Percentiles rank a stretch among this genome's conserved stretches.
Conservation (phyloP, 2,797 vertebrate genomes). For the Rhynchotus rufescens region DNA sequence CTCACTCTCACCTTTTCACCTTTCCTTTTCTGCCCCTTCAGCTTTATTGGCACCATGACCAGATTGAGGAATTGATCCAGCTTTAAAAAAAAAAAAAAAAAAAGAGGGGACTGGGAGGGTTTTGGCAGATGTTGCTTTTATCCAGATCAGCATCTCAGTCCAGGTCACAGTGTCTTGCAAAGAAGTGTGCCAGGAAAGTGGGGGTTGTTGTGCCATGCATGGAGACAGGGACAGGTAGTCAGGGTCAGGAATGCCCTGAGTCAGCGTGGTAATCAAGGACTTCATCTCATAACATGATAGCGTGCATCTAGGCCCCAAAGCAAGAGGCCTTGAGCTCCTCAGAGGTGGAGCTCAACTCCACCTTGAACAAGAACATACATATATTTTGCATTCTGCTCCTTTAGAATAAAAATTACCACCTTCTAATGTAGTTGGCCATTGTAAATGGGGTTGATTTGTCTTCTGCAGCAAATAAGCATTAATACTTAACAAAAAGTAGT, state of each 20-base stretch:
- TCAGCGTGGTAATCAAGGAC: not conserved
- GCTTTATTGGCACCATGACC: not conserved
- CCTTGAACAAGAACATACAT: not conserved
- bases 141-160: conserved; percentile 7
- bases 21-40: not conserved
- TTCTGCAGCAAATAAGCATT: not conserved
- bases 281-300: not conserved
- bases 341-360: not conserved
- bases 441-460: not conserved
- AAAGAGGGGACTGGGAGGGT: not conserved
- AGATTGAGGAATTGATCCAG: conserved; percentile 17
- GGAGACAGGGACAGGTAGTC: not conserved
- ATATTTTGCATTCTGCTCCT: not conserved
- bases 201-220: rapidly evolving
- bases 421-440: not conserved
- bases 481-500: not conserved
- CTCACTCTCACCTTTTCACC: conserved; percentile 27
- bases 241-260: not conserved
- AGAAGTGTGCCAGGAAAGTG: not conserved
- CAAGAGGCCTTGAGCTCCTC: not conserved
- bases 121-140: conserved; percentile 45
- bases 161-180: not conserved
- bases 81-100: not conserved
- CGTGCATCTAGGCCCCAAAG: not conserved
- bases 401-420: not conserved